phyloP scores from a whole-genome alignment of 2,113 vertebrate species.

The Pyrgilauda ruficollis region DNA sequence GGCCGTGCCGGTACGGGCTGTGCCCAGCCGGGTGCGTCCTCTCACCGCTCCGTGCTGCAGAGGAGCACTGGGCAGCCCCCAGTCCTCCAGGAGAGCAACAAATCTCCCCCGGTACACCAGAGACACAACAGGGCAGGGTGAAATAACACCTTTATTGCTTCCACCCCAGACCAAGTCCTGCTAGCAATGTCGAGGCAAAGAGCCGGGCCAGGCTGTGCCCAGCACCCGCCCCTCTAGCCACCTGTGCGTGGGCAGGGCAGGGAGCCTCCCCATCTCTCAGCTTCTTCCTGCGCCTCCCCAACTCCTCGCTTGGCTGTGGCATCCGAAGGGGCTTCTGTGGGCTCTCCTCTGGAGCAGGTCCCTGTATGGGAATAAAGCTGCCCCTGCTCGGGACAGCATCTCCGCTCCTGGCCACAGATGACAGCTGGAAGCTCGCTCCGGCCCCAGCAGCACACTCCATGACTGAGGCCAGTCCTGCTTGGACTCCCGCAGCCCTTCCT shows the following conservation, averaged over 20 bases:
- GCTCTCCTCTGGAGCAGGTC: neutral
- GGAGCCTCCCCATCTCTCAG: neutral
- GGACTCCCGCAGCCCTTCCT: fast-evolving
- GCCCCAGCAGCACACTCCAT: neutral
- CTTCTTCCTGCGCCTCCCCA: neutral
- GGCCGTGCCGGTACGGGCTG: neutral
- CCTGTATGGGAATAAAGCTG: neutral
- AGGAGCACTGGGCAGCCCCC: neutral
- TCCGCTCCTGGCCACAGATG: neutral
- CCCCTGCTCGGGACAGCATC: neutral
- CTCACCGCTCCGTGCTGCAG: no score
- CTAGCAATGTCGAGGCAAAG: neutral
- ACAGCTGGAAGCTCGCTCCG: fast-evolving
- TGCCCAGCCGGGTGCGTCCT: neutral
- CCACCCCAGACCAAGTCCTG: neutral
- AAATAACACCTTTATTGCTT: constrained; percentile 4
- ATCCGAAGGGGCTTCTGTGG: neutral
- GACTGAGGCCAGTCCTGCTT: neutral
- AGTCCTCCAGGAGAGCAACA: neutral
- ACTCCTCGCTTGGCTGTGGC: fast-evolving
- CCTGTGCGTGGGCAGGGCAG: no score
- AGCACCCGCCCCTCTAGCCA: no score
- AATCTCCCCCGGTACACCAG: neutral
- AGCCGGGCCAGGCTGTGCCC: neutral
- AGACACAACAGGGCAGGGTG: neutral